A percentile compares a stretch with the other conserved stretches of the same genome.
Conservation (phyloP, 53 echinoderm and acorn worm species). For the Glandiceps talaboti region DNA sequence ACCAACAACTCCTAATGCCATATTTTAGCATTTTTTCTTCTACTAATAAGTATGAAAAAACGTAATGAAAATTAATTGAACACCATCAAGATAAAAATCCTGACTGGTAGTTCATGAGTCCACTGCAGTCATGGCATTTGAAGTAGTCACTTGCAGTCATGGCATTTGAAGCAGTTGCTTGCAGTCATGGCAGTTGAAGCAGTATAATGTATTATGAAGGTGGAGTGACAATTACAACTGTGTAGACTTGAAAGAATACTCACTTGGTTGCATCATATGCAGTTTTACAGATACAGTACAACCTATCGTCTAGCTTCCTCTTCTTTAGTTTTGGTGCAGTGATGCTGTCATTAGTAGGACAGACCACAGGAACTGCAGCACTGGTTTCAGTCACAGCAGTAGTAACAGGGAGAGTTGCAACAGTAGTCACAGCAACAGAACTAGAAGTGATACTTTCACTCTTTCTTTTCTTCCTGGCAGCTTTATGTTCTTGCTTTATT, state of each 20-base stretch:
- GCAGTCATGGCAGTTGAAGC: neutral
- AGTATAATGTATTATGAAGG: neutral
- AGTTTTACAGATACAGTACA: constrained; percentile 91
- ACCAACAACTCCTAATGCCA: no score
- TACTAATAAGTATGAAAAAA: no score
- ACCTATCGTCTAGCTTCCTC: constrained; percentile 7
- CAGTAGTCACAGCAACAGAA: constrained; percentile 2
- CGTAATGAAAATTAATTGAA: no score
- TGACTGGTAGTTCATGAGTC: no score
- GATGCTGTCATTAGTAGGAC: constrained; percentile 3
- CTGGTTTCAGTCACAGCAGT: constrained; percentile 12
- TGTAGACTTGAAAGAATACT: constrained; percentile 19
- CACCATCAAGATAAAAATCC: no score
- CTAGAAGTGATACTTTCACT: neutral
- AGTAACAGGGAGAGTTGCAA: constrained; percentile 11
- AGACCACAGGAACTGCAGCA: no score
- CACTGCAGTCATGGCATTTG: no score
- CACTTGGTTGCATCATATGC: constrained; percentile 75
- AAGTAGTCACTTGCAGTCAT: no score
- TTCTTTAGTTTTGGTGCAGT: neutral
- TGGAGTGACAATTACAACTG: neutral
- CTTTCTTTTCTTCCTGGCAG: constrained; percentile 38
- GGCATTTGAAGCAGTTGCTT: no score
- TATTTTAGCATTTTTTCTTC: no score
- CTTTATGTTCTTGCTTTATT: constrained; percentile 32